phyloP scores from a whole-genome alignment of 2,113 vertebrate species.

The Aplodontia rufa region DNA sequence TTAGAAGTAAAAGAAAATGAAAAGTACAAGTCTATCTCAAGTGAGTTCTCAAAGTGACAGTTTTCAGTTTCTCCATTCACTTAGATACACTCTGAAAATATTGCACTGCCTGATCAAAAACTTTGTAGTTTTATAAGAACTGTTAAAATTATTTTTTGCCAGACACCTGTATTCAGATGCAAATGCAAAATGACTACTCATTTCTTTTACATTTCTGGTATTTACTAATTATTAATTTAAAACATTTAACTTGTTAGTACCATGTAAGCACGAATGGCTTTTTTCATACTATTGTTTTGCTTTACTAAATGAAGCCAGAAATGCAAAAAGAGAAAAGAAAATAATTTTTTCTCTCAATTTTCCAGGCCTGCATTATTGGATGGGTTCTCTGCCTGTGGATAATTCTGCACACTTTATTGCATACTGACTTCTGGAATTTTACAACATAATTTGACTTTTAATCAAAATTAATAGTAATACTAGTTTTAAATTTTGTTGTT shows the following conservation, averaged over 20 bases:
- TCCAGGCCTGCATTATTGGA: background rate
- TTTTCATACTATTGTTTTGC: background rate
- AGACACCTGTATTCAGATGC: background rate
- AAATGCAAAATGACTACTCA: background rate
- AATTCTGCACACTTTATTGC: background rate
- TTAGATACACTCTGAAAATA: constrained; percentile 21
- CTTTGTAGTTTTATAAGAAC: background rate
- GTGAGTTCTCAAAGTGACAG: background rate
- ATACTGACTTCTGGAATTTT: background rate
- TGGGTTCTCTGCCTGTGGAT: background rate
- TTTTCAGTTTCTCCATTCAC: background rate
- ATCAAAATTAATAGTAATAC: background rate
- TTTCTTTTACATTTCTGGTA: background rate
- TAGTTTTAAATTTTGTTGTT: background rate
- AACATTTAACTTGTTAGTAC: background rate
- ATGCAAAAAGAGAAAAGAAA: constrained; percentile 1
- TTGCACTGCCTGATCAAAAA: background rate
- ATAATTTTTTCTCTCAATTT: background rate
- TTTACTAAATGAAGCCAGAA: constrained; percentile 40
- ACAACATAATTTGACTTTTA: background rate
- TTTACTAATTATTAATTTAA: background rate
- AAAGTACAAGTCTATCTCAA: background rate
- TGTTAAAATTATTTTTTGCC: background rate
- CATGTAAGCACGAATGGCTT: background rate
- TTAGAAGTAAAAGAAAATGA: background rate